phyloP scores from a whole-genome alignment of 1,140 invertebrate genomes.

The Plectrocnemia conspersa region DNA sequence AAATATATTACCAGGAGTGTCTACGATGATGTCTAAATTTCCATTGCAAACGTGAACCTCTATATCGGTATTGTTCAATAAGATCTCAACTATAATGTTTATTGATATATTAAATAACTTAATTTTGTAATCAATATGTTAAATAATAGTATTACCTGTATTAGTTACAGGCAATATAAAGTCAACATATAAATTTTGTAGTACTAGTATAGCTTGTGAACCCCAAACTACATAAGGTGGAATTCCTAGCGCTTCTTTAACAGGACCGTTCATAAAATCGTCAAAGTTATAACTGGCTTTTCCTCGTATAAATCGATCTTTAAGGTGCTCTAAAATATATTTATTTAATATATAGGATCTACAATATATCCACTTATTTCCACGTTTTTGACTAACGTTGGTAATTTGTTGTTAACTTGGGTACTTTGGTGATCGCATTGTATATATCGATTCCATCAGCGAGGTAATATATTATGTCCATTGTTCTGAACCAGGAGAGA shows the following conservation, averaged over 20 bases:
- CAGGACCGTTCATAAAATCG: constrained; percentile 67
- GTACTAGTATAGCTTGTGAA: constrained; percentile 57
- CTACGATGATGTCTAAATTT: constrained; percentile 39
- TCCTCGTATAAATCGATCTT: neutral
- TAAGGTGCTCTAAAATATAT: too few relatives aligned
- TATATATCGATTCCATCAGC: constrained; percentile 1
- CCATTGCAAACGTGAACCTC: constrained; percentile 40
- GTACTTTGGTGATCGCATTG: neutral
- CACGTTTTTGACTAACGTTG: too few relatives aligned
- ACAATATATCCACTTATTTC: too few relatives aligned
- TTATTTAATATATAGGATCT: too few relatives aligned
- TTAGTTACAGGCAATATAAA: constrained; percentile 81
- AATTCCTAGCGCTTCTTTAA: constrained; percentile 60
- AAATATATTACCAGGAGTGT: constrained; percentile 35
- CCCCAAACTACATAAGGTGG: constrained; percentile 60
- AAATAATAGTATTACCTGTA: constrained; percentile 49
- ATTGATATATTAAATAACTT: neutral
- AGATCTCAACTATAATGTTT: constrained; percentile 37
- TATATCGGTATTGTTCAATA: constrained; percentile 39
- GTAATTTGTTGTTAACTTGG: too few relatives aligned
- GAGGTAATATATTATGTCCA: neutral
- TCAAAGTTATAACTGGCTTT: constrained; percentile 38
- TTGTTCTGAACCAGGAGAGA: neutral
- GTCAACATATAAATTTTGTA: constrained; percentile 58
- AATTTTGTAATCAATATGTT: neutral